Base-by-base conservation (phyloP, 2,888 invertebrate genomes). In the Eristalis arbustorum region DNA sequence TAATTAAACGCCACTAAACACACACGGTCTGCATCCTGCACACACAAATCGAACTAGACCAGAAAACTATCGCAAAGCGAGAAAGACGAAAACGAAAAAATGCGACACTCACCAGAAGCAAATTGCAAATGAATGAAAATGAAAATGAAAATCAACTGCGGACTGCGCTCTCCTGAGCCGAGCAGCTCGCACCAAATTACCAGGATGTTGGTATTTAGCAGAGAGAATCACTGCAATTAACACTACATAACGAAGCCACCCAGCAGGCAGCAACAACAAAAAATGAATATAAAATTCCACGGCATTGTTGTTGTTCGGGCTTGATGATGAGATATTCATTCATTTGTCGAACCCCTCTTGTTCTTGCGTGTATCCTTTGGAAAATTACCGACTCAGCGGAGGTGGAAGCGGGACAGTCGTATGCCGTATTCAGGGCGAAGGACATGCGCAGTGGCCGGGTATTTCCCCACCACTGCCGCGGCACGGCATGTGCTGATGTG, bases 191-290 rank as follows among this genome's bases (percentile, higher is more conserved):
- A 78, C 75, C 67, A 87, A 87, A 87, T 87, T 87, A 87, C 87
- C 87, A 87, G 87, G 87, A 87, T 87, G 87, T 87, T 87, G 87
- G 87, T 87, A 87, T 87, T 87, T 87, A 87, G 87, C 87, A 87
- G 87, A 87, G 87, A 87, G 87, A 87, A 87, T 87, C 87, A 87
- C 87, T 87, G 87, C 87, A 87, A 87, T 87, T 87, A 87, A 87
- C 87, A 87, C 87, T 87, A 87, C 87, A 87, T 87, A 87, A 87
- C 87, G 87, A 87, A 87, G 83, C 75, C 83, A 62, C 68, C 40
- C 18, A 57, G 63, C 14, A 62, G 62, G 63, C 14, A 56, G 62
- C 14, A n/a, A 23, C 49, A 68, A 72, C 34, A 25, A 56, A 25
- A 3, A 59, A 18, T 11, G 14, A 28, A 59, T 25, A 59, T 23